Conservation (phyloP, 2,797 vertebrate genomes). For the Phoeniculus purpureus region DNA sequence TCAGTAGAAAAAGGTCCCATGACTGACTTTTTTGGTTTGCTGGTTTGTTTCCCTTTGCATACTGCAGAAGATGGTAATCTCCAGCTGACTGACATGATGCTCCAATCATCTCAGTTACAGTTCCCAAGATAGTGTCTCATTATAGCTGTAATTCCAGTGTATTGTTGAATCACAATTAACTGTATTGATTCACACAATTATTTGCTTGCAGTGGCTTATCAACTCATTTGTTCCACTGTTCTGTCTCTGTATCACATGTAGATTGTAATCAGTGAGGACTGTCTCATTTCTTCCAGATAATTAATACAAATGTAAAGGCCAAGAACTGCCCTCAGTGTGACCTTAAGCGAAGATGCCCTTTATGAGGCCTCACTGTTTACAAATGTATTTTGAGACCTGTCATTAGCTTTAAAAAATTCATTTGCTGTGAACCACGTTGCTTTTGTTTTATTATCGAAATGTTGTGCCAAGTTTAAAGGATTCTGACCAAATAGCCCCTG, state of each 20-base stretch:
- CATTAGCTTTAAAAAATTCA: background rate
- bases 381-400: background rate
- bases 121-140: constrained; percentile 2
- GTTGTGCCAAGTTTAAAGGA: background rate
- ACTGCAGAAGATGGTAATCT: background rate
- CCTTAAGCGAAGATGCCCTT: background rate
- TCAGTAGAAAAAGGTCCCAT: background rate
- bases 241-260: background rate
- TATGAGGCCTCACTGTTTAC: constrained; percentile 1
- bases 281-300: constrained; percentile 13
- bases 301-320: constrained; percentile 7
- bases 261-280: background rate
- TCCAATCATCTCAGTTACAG: background rate
- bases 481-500: background rate
- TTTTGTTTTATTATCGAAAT: background rate
- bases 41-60: background rate
- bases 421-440: background rate
- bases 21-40: constrained; percentile 7
- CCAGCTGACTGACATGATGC: constrained; percentile 6
- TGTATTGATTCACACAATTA: background rate
- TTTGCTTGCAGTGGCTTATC: constrained; percentile 26
- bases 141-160: constrained; percentile 30
- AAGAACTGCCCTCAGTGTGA: background rate
- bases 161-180: constrained; percentile 29
- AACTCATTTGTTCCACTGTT: constrained; percentile 5